Base-by-base conservation (phyloP, 1,140 invertebrate genomes). In the Campoletis sonorensis region DNA sequence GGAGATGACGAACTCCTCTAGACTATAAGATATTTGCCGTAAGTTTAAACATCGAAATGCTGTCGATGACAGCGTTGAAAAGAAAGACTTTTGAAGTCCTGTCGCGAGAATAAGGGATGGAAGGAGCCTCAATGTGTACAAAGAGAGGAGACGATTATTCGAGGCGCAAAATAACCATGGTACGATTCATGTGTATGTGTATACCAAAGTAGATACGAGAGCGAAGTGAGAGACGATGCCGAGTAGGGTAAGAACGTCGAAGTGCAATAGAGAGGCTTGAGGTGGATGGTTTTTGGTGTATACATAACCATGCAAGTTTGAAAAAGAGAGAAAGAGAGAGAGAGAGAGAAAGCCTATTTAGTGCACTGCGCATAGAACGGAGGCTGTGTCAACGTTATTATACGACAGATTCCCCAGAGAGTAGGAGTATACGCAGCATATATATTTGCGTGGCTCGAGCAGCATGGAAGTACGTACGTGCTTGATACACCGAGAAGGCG, bases 321-420 rank as follows among this genome's bases (percentile, higher is more conserved):
- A 30, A 27, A 23, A 13, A 64, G 61, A 64, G 23, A 64, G 27
- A 30, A 4, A 10, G 26, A 8, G 64, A 68, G 58, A 77, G 78
- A 71, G 67, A 80, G 26, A 73, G 51, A 54, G 23, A 67, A 49
- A 81, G 67, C 71, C 85, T 87, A 87, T 88, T 88, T 88, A 87
- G 85, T 83, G 58, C 30, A 78, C 76, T 61, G 76, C 33, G 76
- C 76, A 21, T 82, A 82, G 68, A 84, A 84, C 83, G 84, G 80
- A 81, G 86, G 80, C 87, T 89, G 83, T 89, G 87, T 89, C 88
- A 89, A 89, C 88, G 85, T 89, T 89, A 89, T 89, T 89, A 89
- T 86, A 89, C 86, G 84, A 76, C 84, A 85, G 85, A 89, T 89
- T 89, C 88, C 85, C 88, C 81, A 70, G 88, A 82, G 88, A 88